These are phyloP conservation scores for Vulpes vulpes DNA, from an alignment of 2,113 vertebrate genomes.

Conservation along the genomic window DNA sequence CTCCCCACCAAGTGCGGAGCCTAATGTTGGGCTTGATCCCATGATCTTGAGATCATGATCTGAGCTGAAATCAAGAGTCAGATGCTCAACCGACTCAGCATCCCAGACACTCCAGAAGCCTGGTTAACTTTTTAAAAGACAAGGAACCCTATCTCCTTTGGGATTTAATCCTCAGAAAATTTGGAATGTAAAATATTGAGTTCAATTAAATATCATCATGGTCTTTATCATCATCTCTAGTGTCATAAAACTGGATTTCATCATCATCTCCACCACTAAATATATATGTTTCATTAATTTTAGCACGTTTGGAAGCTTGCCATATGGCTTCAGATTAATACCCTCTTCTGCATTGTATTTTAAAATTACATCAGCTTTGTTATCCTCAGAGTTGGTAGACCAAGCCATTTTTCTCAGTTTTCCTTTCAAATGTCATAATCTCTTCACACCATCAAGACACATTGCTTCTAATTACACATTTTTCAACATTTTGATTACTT, in stretches of 20 bases:
- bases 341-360: conserved; percentile 92
- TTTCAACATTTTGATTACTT: conserved; percentile 92
- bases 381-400: conserved; percentile 91
- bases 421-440: conserved; percentile 91
- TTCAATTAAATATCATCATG: conserved; percentile 87
- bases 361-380: conserved; percentile 92
- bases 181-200: neutral
- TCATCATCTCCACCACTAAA: conserved; percentile 90
- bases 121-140: neutral
- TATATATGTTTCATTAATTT: conserved; percentile 92
- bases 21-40: neutral
- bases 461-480: conserved; percentile 91
- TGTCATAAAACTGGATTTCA: conserved; percentile 92
- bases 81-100: neutral
- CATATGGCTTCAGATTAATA: conserved; percentile 90
- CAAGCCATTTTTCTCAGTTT: conserved; percentile 92
- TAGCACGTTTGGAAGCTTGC: conserved; percentile 92
- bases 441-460: conserved; percentile 91
- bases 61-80: neutral
- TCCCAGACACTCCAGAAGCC: neutral
- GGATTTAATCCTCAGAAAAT: neutral
- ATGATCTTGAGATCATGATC: neutral
- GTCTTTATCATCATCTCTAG: conserved; percentile 90
- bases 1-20: neutral
- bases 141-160: neutral